phyloP scores from a whole-genome alignment of 2,113 vertebrate species.

The Rhea pennata region DNA sequence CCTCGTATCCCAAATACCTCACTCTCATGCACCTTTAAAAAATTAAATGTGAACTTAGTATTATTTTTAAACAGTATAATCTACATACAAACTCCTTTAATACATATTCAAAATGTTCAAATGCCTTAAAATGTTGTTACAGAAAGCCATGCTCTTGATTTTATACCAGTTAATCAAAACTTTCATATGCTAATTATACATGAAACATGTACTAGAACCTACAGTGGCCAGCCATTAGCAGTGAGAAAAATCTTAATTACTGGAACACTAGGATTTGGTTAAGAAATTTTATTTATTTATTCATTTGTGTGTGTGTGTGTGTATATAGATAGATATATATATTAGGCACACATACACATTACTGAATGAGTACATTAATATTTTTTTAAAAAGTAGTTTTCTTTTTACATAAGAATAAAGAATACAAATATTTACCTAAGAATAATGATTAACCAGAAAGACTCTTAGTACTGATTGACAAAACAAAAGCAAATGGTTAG shows the following conservation, averaged over 20 bases:
- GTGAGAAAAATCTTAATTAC: background rate
- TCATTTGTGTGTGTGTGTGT: no score
- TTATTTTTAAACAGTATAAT: background rate
- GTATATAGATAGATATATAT: no score
- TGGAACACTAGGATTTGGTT: background rate
- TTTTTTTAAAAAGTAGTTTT: background rate
- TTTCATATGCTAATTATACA: background rate
- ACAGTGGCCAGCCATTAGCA: background rate
- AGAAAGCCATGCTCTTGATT: background rate
- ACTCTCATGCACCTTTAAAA: background rate
- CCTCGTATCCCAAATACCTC: background rate
- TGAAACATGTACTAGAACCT: background rate
- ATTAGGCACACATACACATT: background rate
- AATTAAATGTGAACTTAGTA: background rate
- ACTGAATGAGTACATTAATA: background rate
- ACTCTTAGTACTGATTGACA: background rate
- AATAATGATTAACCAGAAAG: background rate
- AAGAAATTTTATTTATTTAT: background rate
- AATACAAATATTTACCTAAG: background rate
- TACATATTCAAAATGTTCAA: background rate
- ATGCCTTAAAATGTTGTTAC: background rate
- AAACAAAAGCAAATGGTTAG: conserved; percentile 5
- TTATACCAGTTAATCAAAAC: background rate
- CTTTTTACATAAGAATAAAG: background rate
- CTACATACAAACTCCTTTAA: background rate